Conservation (phyloP, 2,797 vertebrate species). For the Danio albolineatus region DNA sequence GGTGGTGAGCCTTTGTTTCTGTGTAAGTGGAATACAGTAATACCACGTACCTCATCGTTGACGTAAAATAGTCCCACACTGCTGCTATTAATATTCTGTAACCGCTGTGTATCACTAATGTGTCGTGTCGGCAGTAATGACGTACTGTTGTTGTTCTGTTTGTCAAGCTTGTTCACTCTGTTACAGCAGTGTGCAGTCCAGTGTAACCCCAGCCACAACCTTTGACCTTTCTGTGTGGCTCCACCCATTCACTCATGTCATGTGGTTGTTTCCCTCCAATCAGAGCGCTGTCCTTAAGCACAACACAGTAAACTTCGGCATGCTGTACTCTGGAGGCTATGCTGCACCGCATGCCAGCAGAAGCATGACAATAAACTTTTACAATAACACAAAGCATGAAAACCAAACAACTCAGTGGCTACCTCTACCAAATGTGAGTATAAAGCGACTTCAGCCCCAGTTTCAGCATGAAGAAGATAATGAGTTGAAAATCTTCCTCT, state of each 20-base stretch:
- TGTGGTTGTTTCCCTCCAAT: slow-evolving; percentile 99
- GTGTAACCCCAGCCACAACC: slow-evolving; percentile 62
- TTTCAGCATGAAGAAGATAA: slow-evolving; percentile 52
- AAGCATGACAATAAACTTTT: slow-evolving; percentile 99
- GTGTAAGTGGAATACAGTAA: slow-evolving; percentile 34
- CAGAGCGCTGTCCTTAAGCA: slow-evolving; percentile 99
- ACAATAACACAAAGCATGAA: slow-evolving; percentile 99
- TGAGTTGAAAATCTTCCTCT: neutral
- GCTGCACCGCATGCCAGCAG: slow-evolving; percentile 95
- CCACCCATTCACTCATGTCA: slow-evolving; percentile 85
- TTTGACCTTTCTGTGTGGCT: slow-evolving; percentile 62
- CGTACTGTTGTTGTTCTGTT: slow-evolving; percentile 73
- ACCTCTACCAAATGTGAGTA: slow-evolving; percentile 99
- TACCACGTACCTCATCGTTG: slow-evolving; percentile 32
- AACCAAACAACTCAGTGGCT: slow-evolving; percentile 96
- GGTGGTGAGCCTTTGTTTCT: slow-evolving; percentile 35
- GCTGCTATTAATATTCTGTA: slow-evolving; percentile 50
- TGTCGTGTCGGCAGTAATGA: slow-evolving; percentile 72
- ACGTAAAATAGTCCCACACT: slow-evolving; percentile 44
- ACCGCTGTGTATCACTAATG: slow-evolving; percentile 70
- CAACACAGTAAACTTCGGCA: slow-evolving; percentile 99
- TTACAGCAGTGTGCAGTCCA: slow-evolving; percentile 74
- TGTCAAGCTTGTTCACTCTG: slow-evolving; percentile 81
- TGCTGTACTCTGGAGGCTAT: slow-evolving; percentile 98
- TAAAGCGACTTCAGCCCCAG: slow-evolving; percentile 66